These are phyloP conservation scores for Eilema sororculum DNA, from an alignment of 2,888 invertebrate species.

Conservation along the genomic window DNA sequence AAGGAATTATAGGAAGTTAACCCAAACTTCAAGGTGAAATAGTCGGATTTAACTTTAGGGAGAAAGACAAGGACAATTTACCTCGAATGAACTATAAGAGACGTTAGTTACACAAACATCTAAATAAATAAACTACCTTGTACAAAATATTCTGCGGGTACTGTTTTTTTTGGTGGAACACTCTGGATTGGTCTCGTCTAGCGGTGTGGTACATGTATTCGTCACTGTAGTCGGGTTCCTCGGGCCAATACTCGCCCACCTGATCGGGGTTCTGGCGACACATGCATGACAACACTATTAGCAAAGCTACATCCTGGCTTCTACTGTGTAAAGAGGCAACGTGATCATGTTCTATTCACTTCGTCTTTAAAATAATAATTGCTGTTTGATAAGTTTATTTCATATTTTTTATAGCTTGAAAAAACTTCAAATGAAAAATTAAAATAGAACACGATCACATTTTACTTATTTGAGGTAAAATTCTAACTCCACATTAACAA, in stretches of 20 bases:
- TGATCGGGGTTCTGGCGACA: constrained; percentile 74
- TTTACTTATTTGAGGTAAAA: constrained; percentile 14
- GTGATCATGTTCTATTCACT: constrained; percentile 22
- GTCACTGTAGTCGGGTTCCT: constrained; percentile 82
- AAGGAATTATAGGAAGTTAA: neutral
- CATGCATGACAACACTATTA: constrained; percentile 74
- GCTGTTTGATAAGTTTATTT: neutral
- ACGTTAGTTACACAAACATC: constrained; percentile 45
- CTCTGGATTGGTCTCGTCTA: constrained; percentile 79
- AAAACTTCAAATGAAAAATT: neutral
- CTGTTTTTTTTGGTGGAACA: constrained; percentile 84
- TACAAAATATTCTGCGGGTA: constrained; percentile 84
- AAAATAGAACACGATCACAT: constrained; percentile 27
- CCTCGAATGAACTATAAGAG: constrained; percentile 16
- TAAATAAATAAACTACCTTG: constrained; percentile 72
- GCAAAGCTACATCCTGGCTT: constrained; percentile 69
- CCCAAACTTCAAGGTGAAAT: neutral
- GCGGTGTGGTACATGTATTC: constrained; percentile 86
- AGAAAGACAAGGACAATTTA: neutral
- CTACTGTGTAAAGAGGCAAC: constrained; percentile 27
- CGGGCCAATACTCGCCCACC: constrained; percentile 78
- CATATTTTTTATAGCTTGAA: no score
- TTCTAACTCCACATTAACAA: constrained; percentile 28
- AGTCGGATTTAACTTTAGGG: neutral
- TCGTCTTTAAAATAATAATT: neutral